A percentile compares a stretch with the other conserved stretches of the same genome.
Conservation (phyloP, 2,888 invertebrate species). For the Saturnia pavonia region DNA sequence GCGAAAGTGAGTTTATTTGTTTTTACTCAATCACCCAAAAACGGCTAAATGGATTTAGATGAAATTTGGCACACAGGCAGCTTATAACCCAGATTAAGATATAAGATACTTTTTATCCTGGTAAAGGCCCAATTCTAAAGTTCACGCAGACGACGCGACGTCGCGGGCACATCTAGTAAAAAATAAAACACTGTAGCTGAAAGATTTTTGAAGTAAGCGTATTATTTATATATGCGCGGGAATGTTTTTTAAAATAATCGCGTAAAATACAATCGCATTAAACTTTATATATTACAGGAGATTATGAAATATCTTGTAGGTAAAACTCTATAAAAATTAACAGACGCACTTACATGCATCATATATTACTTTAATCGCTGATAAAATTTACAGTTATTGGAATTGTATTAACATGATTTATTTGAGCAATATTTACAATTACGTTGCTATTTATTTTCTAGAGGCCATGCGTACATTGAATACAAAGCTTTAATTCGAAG, state of each 20-base stretch:
- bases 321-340: neutral
- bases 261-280: neutral
- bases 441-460: neutral
- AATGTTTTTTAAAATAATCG: neutral
- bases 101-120: no score
- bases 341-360: neutral
- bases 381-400: slow-evolving; percentile 5
- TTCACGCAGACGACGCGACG: no score
- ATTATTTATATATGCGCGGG: no score
- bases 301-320: slow-evolving; percentile 3
- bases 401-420: neutral
- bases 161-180: no score
- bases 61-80: no score
- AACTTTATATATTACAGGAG: neutral
- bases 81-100: no score
- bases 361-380: neutral
- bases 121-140: no score
- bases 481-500: neutral
- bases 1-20: no score
- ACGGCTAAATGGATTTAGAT: no score
- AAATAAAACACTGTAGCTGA: no score
- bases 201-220: no score
- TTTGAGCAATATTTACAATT: neutral
- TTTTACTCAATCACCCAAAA: no score
- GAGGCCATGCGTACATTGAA: neutral